Evolutionary conservation across 1,140 invertebrate species (phyloP).

Genomic region (Papilio helenus): DNA sequence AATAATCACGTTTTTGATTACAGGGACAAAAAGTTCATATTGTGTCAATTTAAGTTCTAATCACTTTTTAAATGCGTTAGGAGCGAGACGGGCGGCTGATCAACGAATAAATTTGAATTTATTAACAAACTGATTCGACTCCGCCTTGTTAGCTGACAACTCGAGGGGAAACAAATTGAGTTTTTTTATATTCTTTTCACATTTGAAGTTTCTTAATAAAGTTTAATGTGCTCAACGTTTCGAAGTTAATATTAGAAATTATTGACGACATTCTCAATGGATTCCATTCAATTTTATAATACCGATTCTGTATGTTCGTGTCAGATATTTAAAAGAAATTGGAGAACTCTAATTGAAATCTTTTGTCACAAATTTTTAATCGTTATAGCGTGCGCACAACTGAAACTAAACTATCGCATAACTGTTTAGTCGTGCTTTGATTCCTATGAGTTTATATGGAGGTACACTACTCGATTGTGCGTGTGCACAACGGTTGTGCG

Average conservation of each 20-base stretch:
- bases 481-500: too few relatives aligned
- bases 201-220: conserved; percentile 47
- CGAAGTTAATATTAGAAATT: conserved; percentile 31
- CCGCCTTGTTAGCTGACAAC: conserved; percentile 71
- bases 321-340: background rate
- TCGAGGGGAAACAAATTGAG: conserved; percentile 77
- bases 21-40: conserved; percentile 80
- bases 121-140: conserved; percentile 76
- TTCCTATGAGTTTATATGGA: too few relatives aligned
- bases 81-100: conserved; percentile 68
- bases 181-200: conserved; percentile 61
- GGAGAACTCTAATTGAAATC: conserved; percentile 8
- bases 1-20: conserved; percentile 79
- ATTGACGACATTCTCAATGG: conserved; percentile 33
- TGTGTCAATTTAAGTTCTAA: conserved; percentile 82
- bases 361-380: background rate
- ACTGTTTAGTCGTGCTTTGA: too few relatives aligned
- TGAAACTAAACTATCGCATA: too few relatives aligned
- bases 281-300: conserved; percentile 30
- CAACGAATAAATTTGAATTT: conserved; percentile 82
- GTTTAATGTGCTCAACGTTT: conserved; percentile 39
- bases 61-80: conserved; percentile 82
- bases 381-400: too few relatives aligned
- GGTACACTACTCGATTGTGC: too few relatives aligned
- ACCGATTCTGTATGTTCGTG: conserved; percentile 17